Evolutionary conservation across 2,888 invertebrate species (phyloP).

Genomic region (Ectobius pallidus): DNA sequence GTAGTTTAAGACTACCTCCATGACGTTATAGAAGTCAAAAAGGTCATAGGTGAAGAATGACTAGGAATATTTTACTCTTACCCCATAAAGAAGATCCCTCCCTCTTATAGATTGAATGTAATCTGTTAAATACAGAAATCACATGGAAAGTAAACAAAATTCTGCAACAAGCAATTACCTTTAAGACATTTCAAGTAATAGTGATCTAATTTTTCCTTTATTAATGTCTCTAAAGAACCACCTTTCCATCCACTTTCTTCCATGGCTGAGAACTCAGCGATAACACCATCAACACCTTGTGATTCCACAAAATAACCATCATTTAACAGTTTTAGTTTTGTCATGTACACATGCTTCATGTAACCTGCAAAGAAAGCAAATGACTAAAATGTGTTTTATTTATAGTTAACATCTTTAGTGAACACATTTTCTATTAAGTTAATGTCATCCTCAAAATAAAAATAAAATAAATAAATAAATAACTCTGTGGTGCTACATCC

Average conservation of each 20-base stretch:
- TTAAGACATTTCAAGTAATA: slow-evolving; percentile 7
- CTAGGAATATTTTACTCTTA: neutral
- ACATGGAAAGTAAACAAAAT: too few relatives aligned
- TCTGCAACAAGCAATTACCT: neutral
- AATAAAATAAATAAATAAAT: neutral
- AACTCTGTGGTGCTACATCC: too few relatives aligned
- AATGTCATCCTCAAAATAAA: neutral
- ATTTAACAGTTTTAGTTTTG: slow-evolving; percentile 74
- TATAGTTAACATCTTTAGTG: slow-evolving; percentile 48
- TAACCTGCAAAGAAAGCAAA: slow-evolving; percentile 39
- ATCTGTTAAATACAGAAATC: too few relatives aligned
- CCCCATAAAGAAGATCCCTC: neutral
- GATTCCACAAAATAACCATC: slow-evolving; percentile 76
- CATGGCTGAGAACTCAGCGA: neutral
- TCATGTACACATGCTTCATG: slow-evolving; percentile 63
- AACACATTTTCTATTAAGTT: neutral
- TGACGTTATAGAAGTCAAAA: neutral
- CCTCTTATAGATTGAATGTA: neutral
- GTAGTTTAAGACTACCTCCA: too few relatives aligned
- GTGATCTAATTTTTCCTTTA: slow-evolving; percentile 22
- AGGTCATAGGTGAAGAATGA: neutral
- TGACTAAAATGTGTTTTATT: neutral
- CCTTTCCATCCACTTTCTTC: neutral
- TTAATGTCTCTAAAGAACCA: neutral
- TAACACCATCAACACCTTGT: slow-evolving; percentile 64